Percentiles rank a stretch among this genome's conserved stretches.
These are phyloP conservation scores for Pissodes strobi DNA, from an alignment of 1,140 invertebrate genomes.

Conservation along the genomic window DNA sequence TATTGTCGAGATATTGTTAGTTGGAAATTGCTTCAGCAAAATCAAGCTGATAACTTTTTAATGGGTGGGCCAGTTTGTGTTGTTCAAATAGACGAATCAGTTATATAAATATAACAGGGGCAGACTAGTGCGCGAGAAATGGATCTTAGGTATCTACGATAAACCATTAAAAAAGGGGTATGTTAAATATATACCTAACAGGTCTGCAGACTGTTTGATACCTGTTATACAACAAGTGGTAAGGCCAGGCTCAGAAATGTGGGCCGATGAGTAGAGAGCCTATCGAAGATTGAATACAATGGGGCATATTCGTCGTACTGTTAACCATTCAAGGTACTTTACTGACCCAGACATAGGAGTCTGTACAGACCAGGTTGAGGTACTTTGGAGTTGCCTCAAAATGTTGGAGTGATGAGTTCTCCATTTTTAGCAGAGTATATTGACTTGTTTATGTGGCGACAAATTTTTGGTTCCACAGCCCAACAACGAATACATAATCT, in stretches of 20 bases:
- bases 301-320: background rate
- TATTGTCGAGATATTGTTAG: too few relatives aligned
- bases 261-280: background rate
- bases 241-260: background rate
- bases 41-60: too few relatives aligned
- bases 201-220: background rate
- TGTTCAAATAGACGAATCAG: slow-evolving; percentile 3
- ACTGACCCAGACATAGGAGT: background rate
- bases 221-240: too few relatives aligned
- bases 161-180: background rate
- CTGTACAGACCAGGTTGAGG: background rate
- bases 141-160: background rate
- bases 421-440: too few relatives aligned
- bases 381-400: too few relatives aligned
- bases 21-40: too few relatives aligned
- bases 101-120: slow-evolving; percentile 10
- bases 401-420: too few relatives aligned
- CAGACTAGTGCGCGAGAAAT: background rate
- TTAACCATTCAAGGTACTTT: background rate
- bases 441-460: too few relatives aligned
- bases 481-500: too few relatives aligned
- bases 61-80: too few relatives aligned
- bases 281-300: background rate
- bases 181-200: background rate
- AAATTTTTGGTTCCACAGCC: too few relatives aligned